Conservation (phyloP, 2,888 invertebrate genomes). For the Caenorhabditis parvicauda region DNA sequence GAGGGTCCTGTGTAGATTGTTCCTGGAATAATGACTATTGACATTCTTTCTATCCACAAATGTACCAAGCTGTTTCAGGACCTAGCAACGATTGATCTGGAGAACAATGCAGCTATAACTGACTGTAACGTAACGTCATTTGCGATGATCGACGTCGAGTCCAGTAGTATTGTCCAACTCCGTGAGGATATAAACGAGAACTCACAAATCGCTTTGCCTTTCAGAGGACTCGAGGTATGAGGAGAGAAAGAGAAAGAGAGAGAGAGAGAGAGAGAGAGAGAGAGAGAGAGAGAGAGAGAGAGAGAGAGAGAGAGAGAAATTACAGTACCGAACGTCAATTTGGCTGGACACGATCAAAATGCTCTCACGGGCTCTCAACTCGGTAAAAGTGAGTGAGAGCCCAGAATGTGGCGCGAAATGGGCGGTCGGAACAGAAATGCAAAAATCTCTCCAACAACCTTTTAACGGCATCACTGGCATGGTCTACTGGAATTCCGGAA, state of each 20-base stretch:
- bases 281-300: no score
- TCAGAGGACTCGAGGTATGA: constrained; percentile 11
- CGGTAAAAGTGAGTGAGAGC: constrained; percentile 14
- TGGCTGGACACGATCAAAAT: constrained; percentile 20
- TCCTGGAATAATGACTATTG: no score
- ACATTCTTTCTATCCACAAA: no score
- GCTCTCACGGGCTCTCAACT: constrained; percentile 15
- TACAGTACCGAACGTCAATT: constrained; percentile 20
- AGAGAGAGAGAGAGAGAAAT: no score
- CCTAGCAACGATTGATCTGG: constrained; percentile 16
- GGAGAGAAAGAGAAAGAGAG: no score
- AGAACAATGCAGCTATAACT: constrained; percentile 8
- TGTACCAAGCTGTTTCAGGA: constrained; percentile 4
- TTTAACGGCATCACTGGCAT: constrained; percentile 18
- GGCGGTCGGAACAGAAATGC: constrained; percentile 15
- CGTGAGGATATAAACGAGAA: constrained; percentile 15
- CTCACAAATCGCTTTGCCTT: constrained; percentile 10
- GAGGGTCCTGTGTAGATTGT: no score
- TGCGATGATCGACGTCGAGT: constrained; percentile 20
- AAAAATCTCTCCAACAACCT: constrained; percentile 9
- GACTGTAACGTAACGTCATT: constrained; percentile 31
- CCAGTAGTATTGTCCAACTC: constrained; percentile 6
- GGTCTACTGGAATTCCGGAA: constrained; percentile 15
- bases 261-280: no score
- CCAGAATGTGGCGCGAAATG: constrained; percentile 11